These are phyloP conservation scores for Bucco capensis DNA, from an alignment of 2,113 vertebrate species.

Conservation along the genomic window DNA sequence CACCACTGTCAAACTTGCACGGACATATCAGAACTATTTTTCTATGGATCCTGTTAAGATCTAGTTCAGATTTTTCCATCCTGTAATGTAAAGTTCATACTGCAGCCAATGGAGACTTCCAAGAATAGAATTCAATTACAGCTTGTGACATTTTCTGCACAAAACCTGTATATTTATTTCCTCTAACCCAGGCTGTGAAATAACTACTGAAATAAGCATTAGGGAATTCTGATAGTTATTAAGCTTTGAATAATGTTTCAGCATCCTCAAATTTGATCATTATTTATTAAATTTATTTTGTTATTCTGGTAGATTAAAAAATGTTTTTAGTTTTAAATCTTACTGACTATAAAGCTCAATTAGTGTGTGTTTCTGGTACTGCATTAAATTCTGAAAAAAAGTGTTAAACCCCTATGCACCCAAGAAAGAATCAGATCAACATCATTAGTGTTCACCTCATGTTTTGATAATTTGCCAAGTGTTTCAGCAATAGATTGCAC, in stretches of 20 bases:
- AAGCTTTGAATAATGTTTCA: not conserved
- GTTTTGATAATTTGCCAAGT: constrained; percentile 55
- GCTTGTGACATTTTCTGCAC: not conserved
- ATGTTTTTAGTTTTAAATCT: constrained; percentile 17
- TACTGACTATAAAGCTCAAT: constrained; percentile 31
- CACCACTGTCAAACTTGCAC: not conserved
- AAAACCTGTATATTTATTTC: not conserved
- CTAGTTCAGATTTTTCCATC: not conserved
- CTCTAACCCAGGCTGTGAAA: not conserved
- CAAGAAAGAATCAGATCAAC: constrained; percentile 52
- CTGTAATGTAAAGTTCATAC: not conserved
- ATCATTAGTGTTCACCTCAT: constrained; percentile 58
- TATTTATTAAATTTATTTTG: not conserved
- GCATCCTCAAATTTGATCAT: not conserved
- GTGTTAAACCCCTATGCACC: constrained; percentile 22
- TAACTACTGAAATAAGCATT: not conserved
- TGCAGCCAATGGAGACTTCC: not conserved
- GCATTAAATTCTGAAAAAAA: constrained; percentile 39
- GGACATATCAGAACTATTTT: not conserved
- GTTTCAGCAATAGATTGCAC: constrained; percentile 54
- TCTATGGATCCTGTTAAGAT: not conserved
- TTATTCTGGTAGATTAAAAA: constrained; percentile 22
- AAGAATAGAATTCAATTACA: not conserved
- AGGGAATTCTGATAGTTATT: not conserved
- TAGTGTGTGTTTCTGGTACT: constrained; percentile 4